These are phyloP conservation scores for Cotesia vestalis DNA, from an alignment of 1,140 invertebrate genomes.

Conservation along the genomic window DNA sequence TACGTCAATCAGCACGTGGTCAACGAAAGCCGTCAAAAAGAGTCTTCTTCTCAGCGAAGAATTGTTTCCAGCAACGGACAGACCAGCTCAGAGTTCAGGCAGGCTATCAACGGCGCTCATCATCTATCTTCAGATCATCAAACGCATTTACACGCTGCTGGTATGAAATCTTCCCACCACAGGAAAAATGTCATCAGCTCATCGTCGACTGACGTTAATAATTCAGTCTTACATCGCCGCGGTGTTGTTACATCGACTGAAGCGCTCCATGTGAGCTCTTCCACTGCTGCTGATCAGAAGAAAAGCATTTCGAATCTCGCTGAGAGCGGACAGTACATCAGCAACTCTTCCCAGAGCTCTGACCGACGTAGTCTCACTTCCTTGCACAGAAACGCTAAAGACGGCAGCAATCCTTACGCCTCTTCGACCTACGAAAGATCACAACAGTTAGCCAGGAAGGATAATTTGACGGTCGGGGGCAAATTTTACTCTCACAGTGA, in stretches of 20 bases:
- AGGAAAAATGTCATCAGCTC: slow-evolving; percentile 76
- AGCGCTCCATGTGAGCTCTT: slow-evolving; percentile 75
- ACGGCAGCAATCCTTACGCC: slow-evolving; percentile 63
- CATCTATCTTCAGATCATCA: slow-evolving; percentile 30
- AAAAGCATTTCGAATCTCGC: slow-evolving; percentile 82
- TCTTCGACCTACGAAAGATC: slow-evolving; percentile 64
- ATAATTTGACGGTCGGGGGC: slow-evolving; percentile 75
- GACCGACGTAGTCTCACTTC: slow-evolving; percentile 81
- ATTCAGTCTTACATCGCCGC: slow-evolving; percentile 80
- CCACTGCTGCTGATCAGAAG: slow-evolving; percentile 78
- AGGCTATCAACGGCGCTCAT: slow-evolving; percentile 38
- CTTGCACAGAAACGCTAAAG: slow-evolving; percentile 72
- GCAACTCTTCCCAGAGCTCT: slow-evolving; percentile 70
- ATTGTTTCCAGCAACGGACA: slow-evolving; percentile 44
- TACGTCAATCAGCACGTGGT: slow-evolving; percentile 55
- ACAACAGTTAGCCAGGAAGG: slow-evolving; percentile 68
- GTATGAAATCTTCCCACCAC: slow-evolving; percentile 67
- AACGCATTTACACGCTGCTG: slow-evolving; percentile 37
- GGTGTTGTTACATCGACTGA: slow-evolving; percentile 70
- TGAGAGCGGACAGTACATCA: slow-evolving; percentile 75
- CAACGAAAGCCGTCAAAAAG: slow-evolving; percentile 47
- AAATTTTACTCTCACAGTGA: slow-evolving; percentile 77
- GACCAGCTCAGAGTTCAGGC: slow-evolving; percentile 47
- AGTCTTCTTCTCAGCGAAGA: slow-evolving; percentile 42
- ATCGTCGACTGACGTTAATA: slow-evolving; percentile 76